Evolutionary conservation across 2,888 invertebrate species (phyloP), one percentile per base, ranked within the genome.

Genomic region (Poecilobothrus nobilitatus): DNA sequence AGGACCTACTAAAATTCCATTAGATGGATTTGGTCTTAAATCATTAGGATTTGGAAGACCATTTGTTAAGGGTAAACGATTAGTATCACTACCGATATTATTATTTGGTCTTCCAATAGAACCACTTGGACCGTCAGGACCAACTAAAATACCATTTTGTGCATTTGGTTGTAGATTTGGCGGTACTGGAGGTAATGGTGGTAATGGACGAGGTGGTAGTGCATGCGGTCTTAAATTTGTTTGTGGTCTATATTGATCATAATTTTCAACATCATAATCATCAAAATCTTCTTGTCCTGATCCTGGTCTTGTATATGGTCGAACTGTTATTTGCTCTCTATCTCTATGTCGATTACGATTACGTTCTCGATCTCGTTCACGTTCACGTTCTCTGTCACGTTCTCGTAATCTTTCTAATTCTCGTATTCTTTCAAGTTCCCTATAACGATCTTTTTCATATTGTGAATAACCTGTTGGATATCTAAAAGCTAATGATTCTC

Each of bases 101-200:
- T 7, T 15, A 63, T 65, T 64, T 10, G 74, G 73, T 74, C 80
- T 74, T n/a, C 82, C 83, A 34, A 82, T 78, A 76, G 84, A 80
- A 77, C 85, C 84, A 68, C 83, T 84, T 74, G 84, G 83, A 22
- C 84, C 84, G 7, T 78, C 80, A 5, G 84, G 84, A 6, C 84
- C 84, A 65, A 75, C 73, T 41, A 76, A 70, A 33, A 77, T 70
- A 53, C 76, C 76, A 70, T 76, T 76, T 21, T 27, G 70, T 5
- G 69, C 67, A 71, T 70, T 67, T 53, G 68, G 69, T 61, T 65
- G 34, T 22, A 66, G n/a, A 66, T 66, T 53, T 68, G 70, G 70
- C 18, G 20, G 62, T 64, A 61, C 10, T 74, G 75, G 0, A 75
- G 76, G 0, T 27, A 27, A 27, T 68, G 70, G 70, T 20, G 20